Conservation (phyloP, 2,113 vertebrate genomes). For the Percina caprodes region DNA sequence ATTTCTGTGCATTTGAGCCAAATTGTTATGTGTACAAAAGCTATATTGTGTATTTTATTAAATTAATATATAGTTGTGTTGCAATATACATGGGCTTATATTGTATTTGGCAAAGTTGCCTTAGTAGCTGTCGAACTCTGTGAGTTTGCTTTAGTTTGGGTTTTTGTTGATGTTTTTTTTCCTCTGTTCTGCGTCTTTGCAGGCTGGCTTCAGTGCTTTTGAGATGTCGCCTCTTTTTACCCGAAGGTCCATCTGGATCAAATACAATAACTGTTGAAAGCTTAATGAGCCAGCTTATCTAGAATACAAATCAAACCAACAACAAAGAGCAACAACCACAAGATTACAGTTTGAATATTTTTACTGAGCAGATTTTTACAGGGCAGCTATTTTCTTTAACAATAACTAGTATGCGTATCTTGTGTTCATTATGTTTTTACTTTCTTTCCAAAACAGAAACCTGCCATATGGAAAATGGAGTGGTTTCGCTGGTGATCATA, state of each 20-base stretch:
- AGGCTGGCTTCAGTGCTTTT: slow-evolving; percentile 91
- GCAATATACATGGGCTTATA: slow-evolving; percentile 99
- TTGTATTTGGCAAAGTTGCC: slow-evolving; percentile 99
- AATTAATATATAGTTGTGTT: slow-evolving; percentile 99
- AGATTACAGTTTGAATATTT: slow-evolving; percentile 74
- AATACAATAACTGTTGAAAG: slow-evolving; percentile 92
- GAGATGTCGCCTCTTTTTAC: slow-evolving; percentile 94
- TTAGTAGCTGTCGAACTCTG: slow-evolving; percentile 99
- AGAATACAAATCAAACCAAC: slow-evolving; percentile 71
- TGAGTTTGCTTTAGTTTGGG: slow-evolving; percentile 96
- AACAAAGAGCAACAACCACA: slow-evolving; percentile 77
- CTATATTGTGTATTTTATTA: slow-evolving; percentile 99
- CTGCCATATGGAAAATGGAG: slow-evolving; percentile 80
- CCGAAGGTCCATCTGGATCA: slow-evolving; percentile 89
- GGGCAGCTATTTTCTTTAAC: slow-evolving; percentile 86
- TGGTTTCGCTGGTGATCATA: slow-evolving; percentile 79
- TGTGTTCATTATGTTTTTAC: slow-evolving; percentile 68
- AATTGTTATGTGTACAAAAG: slow-evolving; percentile 99
- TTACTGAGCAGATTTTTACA: slow-evolving; percentile 90
- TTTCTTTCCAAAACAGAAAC: slow-evolving; percentile 72
- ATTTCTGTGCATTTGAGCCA: slow-evolving; percentile 99
- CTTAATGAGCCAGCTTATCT: slow-evolving; percentile 84
- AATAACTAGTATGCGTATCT: slow-evolving; percentile 70
- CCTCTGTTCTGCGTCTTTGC: slow-evolving; percentile 90
- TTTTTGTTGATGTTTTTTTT: slow-evolving; percentile 74